Evolutionary conservation across 2,797 vertebrate genomes (phyloP), one percentile per base, ranked within the genome.

Genomic region (Kryptolebias ocellatus): DNA sequence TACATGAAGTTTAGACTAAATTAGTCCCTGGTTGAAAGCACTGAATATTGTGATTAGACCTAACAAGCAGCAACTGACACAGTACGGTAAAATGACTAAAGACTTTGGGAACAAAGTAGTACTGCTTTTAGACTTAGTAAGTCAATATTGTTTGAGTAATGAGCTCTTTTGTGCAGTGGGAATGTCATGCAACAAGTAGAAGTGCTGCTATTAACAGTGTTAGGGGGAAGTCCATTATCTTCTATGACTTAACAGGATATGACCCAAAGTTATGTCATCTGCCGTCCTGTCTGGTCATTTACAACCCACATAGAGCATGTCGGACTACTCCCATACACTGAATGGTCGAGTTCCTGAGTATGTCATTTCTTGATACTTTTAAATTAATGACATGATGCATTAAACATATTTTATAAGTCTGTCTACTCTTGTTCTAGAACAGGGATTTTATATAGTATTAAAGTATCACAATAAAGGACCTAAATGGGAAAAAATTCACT

Each of bases 181-280:
- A 83, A 79, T 62, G 78, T 85, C 81, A 83, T 67, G 78, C 65
- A 83, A 61, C 53, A 45, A 72, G 67, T 62, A 79, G 66, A 81
- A 81, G 76, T 55, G 16, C 52, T 34, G 72, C 68, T 73, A 64
- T 79, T 82, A 79, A 78, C 76, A 78, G 20, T 53, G 54, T 59
- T 46, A 73, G 59, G 72, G 73, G 80, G 51, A 57, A 78, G 83
- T 89, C 73, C 34, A 27, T 81, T 90, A 91, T 91, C 83, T 82
- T 59, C 61, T 74, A 82, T 85, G 80, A 90, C 83, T 80, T 83
- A 80, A 92, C 91, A 91, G 91, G 92, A 94, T 89, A 87, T 92
- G 91, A 93, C 84, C 87, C 76, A 80, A 70, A 68, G 74, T 91
- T 89, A 85, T 82, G 84, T 93, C 90, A 93, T 90, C 78, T 67